Conservation (phyloP, 2,888 invertebrate genomes). For the Selenia dentaria region DNA sequence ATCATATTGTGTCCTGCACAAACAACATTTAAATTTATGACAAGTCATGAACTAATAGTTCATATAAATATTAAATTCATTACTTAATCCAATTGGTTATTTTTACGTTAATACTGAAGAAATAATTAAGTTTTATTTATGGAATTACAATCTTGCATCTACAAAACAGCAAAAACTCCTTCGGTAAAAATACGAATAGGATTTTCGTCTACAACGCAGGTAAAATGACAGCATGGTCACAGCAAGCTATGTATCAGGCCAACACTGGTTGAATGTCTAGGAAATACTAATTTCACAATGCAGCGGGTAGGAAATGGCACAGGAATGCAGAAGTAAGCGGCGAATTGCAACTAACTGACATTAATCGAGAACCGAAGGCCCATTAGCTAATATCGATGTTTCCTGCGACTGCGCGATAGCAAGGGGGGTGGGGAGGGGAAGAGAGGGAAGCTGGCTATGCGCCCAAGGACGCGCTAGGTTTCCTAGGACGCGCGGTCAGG, state of each 20-base stretch:
- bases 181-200: too few species aligned
- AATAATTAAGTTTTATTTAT: too few species aligned
- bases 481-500: conserved; percentile 72
- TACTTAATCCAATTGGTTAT: too few species aligned
- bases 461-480: conserved; percentile 75
- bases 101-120: too few species aligned
- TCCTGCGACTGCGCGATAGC: conserved; percentile 53
- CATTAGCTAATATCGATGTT: conserved; percentile 63
- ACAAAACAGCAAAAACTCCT: too few species aligned
- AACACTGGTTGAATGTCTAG: too few species aligned
- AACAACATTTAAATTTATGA: background rate
- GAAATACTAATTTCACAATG: conserved; percentile 11
- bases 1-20: background rate
- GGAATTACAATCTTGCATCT: too few species aligned
- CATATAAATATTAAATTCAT: too few species aligned
- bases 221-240: too few species aligned
- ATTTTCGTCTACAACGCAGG: too few species aligned
- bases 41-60: too few species aligned
- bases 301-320: conserved; percentile 20
- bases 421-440: conserved; percentile 21
- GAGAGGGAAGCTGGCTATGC: conserved; percentile 53
- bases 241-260: too few species aligned
- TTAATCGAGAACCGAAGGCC: conserved; percentile 47
- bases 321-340: conserved; percentile 38
- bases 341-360: conserved; percentile 34